Base-by-base conservation (phyloP, 2,113 vertebrate species). In the Festucalex cinctus region DNA sequence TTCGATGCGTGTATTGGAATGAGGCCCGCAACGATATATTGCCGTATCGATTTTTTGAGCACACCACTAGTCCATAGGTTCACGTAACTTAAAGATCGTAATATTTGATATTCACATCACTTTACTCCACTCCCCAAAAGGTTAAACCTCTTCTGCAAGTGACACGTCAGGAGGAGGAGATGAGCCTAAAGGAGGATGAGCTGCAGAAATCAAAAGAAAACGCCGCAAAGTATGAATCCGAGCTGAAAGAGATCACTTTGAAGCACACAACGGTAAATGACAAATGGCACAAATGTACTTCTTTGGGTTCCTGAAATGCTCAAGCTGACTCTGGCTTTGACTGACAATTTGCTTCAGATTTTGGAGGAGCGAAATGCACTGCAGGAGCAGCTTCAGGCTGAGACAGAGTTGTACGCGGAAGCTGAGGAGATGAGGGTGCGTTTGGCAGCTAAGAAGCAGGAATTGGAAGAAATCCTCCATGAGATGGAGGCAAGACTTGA, bases 91-190 rank as follows among this genome's bases (percentile, higher is more conserved):
- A 6, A 13, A 8, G 13, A 14, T 4, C 2, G 5, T 62, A 16
- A 24, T 16, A 62, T 41, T 43, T 20, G 5, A 62, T 57, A 43
- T 43, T 43, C 3, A 49, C 49, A 32, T 53, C 4, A 43, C n/a
- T 43, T 71, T 56, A 8, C 28, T 2, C 0, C 2, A 17, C 39
- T 16, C 26, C 67, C 16, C 63, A 67, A 51, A 54, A 98, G 97
- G 97, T 98, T 79, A 98, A 98, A 89, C 97, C 97, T 14, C 86
- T 98, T 78, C 92, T 98, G 53, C 97, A 98, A 86, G 96, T 98
- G 78, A 97, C 97, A 0, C 86, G 96, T 41, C 97, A 98, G 86
- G 97, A 98, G 77, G 97, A 98, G 76, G 96, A 98, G 86, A 96
- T 98, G 95, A 85, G 93, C 77, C 91, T 95, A 63, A 98, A 97